phyloP scores from a whole-genome alignment of 2,888 invertebrate species.

The Merodon equestris region DNA sequence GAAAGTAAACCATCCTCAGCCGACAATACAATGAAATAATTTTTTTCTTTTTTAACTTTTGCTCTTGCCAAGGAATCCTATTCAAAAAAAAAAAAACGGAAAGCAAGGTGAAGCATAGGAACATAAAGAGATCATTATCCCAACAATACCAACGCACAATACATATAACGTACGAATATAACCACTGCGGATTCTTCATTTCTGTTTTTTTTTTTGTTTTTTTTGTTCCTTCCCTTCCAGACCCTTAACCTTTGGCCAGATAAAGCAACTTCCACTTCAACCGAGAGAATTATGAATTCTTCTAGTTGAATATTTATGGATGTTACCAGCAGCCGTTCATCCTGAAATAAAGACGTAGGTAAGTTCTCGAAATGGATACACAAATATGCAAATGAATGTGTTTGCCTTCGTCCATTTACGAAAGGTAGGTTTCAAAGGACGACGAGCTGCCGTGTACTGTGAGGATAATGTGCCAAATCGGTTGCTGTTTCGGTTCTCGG shows the following conservation, averaged over 20 bases:
- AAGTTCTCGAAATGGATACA: constrained; percentile 58
- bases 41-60: neutral
- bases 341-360: constrained; percentile 49
- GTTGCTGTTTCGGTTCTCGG: too few relatives aligned
- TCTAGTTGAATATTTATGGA: constrained; percentile 60
- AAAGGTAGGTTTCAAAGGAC: constrained; percentile 39
- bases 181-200: too few relatives aligned
- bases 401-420: constrained; percentile 48
- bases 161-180: too few relatives aligned
- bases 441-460: constrained; percentile 43
- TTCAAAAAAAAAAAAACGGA: neutral
- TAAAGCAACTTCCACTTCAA: neutral
- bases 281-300: constrained; percentile 54
- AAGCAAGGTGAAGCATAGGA: neutral
- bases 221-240: neutral
- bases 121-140: constrained; percentile 42
- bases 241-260: constrained; percentile 22
- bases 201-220: too few relatives aligned
- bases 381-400: constrained; percentile 64
- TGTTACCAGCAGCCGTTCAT: constrained; percentile 40
- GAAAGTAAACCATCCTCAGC: constrained; percentile 24
- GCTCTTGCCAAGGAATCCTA: too few relatives aligned
- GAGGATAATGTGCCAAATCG: too few relatives aligned
- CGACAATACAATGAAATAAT: constrained; percentile 2
- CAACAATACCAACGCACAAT: constrained; percentile 16